Evolutionary conservation across 2,888 invertebrate genomes (phyloP).

Genomic region (Artemia sp.): DNA sequence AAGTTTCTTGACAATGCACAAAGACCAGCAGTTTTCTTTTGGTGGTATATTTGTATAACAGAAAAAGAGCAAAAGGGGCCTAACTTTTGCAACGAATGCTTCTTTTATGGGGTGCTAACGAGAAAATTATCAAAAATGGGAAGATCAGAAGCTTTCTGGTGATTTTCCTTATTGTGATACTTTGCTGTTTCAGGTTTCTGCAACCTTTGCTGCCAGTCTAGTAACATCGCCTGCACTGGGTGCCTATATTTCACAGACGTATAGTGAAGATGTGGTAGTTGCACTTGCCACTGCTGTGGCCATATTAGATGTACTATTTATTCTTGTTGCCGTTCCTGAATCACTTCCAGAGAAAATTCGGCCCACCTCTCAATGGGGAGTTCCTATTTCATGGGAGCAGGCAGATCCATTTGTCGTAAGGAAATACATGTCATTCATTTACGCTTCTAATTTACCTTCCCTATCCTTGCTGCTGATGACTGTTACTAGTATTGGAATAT

Average conservation of each 20-base stretch:
- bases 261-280: conserved; percentile 68
- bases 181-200: conserved; percentile 46
- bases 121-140: too few relatives aligned
- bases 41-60: too few relatives aligned
- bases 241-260: conserved; percentile 64
- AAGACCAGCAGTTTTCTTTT: too few relatives aligned
- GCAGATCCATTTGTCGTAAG: conserved; percentile 86
- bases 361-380: conserved; percentile 57
- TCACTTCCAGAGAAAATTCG: conserved; percentile 84
- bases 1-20: too few relatives aligned
- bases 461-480: background rate
- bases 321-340: conserved; percentile 93
- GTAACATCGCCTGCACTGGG: conserved; percentile 96
- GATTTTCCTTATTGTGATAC: too few relatives aligned
- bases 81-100: too few relatives aligned
- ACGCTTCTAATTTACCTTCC: background rate
- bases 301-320: conserved; percentile 90
- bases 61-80: too few relatives aligned
- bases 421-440: conserved; percentile 21
- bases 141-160: too few relatives aligned
- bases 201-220: conserved; percentile 96
- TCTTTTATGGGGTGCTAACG: too few relatives aligned
- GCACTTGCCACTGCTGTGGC: conserved; percentile 87
- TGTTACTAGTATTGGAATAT: background rate
- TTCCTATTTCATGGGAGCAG: conserved; percentile 77